Conservation (phyloP, 2,113 vertebrate species). For the Sterna hirundo region DNA sequence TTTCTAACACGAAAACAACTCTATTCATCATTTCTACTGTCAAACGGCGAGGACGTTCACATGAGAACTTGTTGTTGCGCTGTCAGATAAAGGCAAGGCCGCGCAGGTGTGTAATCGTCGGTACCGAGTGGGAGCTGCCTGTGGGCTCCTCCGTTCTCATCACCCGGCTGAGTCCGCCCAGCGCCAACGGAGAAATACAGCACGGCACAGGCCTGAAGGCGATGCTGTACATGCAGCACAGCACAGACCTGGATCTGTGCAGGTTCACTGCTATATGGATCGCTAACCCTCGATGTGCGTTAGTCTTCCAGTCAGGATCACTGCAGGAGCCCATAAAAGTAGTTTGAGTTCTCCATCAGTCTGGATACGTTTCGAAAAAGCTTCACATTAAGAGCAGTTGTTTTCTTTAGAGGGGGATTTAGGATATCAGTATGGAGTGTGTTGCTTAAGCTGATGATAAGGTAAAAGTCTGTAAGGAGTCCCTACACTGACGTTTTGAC, state of each 20-base stretch:
- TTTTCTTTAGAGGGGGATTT: not conserved
- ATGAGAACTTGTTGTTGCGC: not conserved
- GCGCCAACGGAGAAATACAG: fast-evolving
- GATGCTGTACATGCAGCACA: not conserved
- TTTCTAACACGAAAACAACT: not conserved
- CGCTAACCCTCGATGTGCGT: not conserved
- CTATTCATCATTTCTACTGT: not conserved
- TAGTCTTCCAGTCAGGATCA: not conserved
- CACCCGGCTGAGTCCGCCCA: fast-evolving
- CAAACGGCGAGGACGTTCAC: not conserved
- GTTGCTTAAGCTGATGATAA: not conserved
- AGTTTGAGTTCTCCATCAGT: not conserved
- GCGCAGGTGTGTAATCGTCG: not conserved
- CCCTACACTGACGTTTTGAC: not conserved
- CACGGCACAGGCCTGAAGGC: not conserved
- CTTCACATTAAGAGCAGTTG: not conserved
- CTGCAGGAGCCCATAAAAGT: not conserved
- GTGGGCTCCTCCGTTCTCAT: not conserved
- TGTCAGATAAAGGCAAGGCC: not conserved
- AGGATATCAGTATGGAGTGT: not conserved
- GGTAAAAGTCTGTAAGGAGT: not conserved
- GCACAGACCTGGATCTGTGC: not conserved
- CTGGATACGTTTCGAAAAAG: not conserved
- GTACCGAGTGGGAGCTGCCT: not conserved
- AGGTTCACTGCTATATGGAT: not conserved